These are phyloP conservation scores for Drosophila atripex DNA, from an alignment of 2,888 invertebrate species.

Conservation along the genomic window DNA sequence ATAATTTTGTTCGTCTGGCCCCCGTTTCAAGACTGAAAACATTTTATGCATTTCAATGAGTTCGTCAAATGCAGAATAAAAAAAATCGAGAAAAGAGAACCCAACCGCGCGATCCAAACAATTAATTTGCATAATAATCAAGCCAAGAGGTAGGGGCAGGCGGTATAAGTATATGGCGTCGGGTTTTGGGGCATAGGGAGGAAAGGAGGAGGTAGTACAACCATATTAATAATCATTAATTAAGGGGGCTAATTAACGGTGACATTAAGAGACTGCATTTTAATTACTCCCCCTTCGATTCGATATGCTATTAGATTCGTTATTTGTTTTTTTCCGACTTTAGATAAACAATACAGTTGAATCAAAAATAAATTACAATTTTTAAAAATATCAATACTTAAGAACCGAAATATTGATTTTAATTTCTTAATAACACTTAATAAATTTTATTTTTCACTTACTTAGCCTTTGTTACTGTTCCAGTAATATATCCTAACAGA, in stretches of 20 bases:
- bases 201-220: slow-evolving; percentile 47
- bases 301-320: slow-evolving; percentile 21
- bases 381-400: not conserved
- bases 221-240: slow-evolving; percentile 79
- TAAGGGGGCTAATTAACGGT: slow-evolving; percentile 77
- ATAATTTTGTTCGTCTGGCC: slow-evolving; percentile 14
- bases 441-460: not conserved
- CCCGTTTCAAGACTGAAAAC: slow-evolving; percentile 36
- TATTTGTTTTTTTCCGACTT: slow-evolving; percentile 2
- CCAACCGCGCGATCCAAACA: slow-evolving; percentile 45
- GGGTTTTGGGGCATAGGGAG: not conserved
- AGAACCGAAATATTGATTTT: not conserved
- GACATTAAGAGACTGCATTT: slow-evolving; percentile 75
- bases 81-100: slow-evolving; percentile 5
- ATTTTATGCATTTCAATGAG: slow-evolving; percentile 72
- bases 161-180: not conserved
- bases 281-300: slow-evolving; percentile 53
- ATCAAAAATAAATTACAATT: not conserved
- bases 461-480: not conserved
- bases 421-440: not conserved
- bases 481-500: not conserved
- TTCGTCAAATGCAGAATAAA: slow-evolving; percentile 69
- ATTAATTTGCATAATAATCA: slow-evolving; percentile 78
- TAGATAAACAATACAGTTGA: not conserved
- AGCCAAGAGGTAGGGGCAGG: slow-evolving; percentile 32